Base-by-base conservation (phyloP, 2,113 vertebrate genomes). In the Eurystomus gularis region DNA sequence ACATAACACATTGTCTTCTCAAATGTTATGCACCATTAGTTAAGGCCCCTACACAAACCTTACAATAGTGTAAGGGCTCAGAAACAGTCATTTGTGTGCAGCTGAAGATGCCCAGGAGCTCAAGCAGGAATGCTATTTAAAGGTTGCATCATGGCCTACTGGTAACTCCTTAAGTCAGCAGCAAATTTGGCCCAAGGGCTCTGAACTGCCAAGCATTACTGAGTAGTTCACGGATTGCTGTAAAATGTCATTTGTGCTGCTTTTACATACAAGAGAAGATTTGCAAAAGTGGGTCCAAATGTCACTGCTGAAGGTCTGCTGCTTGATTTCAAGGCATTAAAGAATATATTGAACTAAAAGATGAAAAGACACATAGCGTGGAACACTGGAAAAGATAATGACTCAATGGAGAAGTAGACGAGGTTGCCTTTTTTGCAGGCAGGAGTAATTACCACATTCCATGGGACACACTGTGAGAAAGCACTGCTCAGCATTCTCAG, bases 131-230 rank as follows among this genome's bases (percentile, higher is more conserved):
- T 40, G 76, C 80, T 71, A 69, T 81, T 94, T 57, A 95, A 81
- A 90, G 76, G 61, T 7, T 87, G 70, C 83, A 83, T 88, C 90
- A 82, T 48, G 82, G 80, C 94, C 88, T 86, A 86, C 57, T 82
- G 92, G 65, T 81, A 86, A 81, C 80, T 72, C 90, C 62, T 77
- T 71, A 65, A 94, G 90, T 88, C 92, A 95, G 91, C 88, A 87
- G 91, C 73, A 94, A 89, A 89, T 82, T 79, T 76, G 73, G 86
- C 94, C 81, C 83, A 89, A 82, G 86, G 96, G 92, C 46, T 90
- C 60, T 57, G 49, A 92, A 90, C 94, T 87, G 95, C 82, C 82
- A 83, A 90, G 79, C 72, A 28, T 16, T 44, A 86, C 89, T 96
- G 92, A 95, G 79, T 83, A 80, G 82, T 46, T 88, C 68, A 86